These are phyloP conservation scores for Mylabris phalerata DNA, from an alignment of 1,140 invertebrate genomes.

Conservation along the genomic window DNA sequence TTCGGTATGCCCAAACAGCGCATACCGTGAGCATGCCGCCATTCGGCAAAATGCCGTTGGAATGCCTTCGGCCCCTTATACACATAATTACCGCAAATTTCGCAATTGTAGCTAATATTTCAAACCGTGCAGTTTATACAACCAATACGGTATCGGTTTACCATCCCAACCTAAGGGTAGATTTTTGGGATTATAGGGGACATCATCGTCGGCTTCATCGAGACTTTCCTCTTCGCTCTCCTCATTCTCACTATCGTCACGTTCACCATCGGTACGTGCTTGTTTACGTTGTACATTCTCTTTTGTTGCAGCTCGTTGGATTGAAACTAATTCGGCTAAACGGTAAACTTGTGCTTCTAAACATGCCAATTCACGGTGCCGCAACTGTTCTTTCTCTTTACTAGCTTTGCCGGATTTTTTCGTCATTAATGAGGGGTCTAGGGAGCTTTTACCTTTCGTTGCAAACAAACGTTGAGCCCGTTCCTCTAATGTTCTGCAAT, in stretches of 20 bases:
- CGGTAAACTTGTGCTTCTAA: slow-evolving; percentile 87
- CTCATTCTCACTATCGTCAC: slow-evolving; percentile 89
- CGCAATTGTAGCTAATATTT: slow-evolving; percentile 99
- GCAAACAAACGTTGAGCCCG: slow-evolving; percentile 90
- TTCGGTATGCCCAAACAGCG: slow-evolving; percentile 97
- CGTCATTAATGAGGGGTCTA: slow-evolving; percentile 86
- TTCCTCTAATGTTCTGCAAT: slow-evolving; percentile 81
- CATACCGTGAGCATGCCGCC: slow-evolving; percentile 99
- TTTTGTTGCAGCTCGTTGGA: slow-evolving; percentile 83
- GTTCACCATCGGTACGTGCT: slow-evolving; percentile 90
- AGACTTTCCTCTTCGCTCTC: slow-evolving; percentile 78
- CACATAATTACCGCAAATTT: slow-evolving; percentile 99
- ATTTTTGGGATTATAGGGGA: slow-evolving; percentile 99
- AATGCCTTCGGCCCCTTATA: slow-evolving; percentile 99
- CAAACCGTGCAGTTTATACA: slow-evolving; percentile 97
- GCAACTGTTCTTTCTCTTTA: slow-evolving; percentile 62
- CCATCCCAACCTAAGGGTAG: slow-evolving; percentile 99
- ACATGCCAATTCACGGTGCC: slow-evolving; percentile 74
- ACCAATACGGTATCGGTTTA: slow-evolving; percentile 99
- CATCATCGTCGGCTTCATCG: slow-evolving; percentile 81
- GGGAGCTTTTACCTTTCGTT: slow-evolving; percentile 87
- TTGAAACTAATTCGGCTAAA: slow-evolving; percentile 72
- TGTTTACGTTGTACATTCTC: slow-evolving; percentile 99
- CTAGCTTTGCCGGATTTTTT: slow-evolving; percentile 68
- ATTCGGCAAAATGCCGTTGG: slow-evolving; percentile 98